These are phyloP conservation scores for Eucera pruinosa DNA, from an alignment of 2,888 invertebrate genomes.

Conservation along the genomic window DNA sequence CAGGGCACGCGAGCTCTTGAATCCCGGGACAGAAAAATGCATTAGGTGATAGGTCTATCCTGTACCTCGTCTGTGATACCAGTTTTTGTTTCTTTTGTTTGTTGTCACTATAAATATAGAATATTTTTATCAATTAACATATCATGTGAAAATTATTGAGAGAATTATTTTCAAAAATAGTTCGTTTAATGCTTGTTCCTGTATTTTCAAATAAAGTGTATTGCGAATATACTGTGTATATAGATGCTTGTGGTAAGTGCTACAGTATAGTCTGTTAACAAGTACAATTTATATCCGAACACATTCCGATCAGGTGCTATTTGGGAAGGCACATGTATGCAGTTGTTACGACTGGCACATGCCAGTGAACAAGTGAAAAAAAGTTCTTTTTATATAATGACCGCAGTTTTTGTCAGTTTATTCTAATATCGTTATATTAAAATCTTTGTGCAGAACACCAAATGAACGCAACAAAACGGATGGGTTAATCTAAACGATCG, in stretches of 20 bases:
- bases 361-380: slow-evolving; percentile 33
- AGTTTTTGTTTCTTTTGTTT: neutral
- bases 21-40: no score
- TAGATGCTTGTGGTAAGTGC: neutral
- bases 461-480: slow-evolving; percentile 6
- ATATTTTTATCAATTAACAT: neutral
- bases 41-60: no score
- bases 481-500: slow-evolving; percentile 19
- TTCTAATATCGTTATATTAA: slow-evolving; percentile 1
- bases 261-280: slow-evolving; percentile 11
- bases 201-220: neutral
- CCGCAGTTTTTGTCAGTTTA: slow-evolving; percentile 8
- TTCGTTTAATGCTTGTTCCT: neutral
- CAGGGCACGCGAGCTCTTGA: no score
- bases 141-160: neutral
- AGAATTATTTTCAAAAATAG: neutral
- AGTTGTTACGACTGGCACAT: slow-evolving; percentile 28
- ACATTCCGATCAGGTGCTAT: slow-evolving; percentile 51
- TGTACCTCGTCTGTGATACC: no score
- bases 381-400: slow-evolving; percentile 25
- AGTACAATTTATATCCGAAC: slow-evolving; percentile 31
- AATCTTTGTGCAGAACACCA: neutral
- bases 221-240: neutral
- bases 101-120: neutral
- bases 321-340: slow-evolving; percentile 32